phyloP scores from a whole-genome alignment of 2,113 vertebrate genomes.

The Cathartes aura region DNA sequence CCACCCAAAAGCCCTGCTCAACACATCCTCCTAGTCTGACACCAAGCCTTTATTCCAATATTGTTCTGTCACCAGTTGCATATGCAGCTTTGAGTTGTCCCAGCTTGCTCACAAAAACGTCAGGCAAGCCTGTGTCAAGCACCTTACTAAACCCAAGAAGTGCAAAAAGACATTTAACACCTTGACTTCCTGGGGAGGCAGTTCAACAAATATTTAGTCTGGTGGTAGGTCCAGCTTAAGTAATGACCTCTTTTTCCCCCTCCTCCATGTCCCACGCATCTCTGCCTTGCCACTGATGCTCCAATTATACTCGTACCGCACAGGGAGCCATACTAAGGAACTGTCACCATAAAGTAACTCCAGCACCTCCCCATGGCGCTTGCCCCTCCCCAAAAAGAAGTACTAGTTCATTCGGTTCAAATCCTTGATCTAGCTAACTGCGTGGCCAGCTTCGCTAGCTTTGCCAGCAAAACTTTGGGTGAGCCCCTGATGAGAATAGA shows the following conservation, averaged over 20 bases:
- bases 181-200: not conserved
- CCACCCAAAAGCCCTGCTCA: not conserved
- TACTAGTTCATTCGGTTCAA: not conserved
- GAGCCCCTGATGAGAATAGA: not conserved
- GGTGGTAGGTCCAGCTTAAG: not conserved
- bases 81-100: not conserved
- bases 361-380: not conserved
- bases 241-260: not conserved
- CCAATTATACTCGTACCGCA: not conserved
- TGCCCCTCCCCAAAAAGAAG: not conserved
- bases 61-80: not conserved
- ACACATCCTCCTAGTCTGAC: not conserved
- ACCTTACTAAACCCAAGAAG: not conserved
- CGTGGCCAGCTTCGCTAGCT: not conserved
- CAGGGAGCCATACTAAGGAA: not conserved
- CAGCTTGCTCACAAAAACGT: not conserved
- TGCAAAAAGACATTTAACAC: not conserved
- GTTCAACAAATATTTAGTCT: not conserved
- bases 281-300: not conserved
- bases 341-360: not conserved
- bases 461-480: not conserved
- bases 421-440: not conserved
- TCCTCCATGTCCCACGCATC: rapidly evolving
- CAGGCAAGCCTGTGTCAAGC: not conserved
- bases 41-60: not conserved